Evolutionary conservation across 2,888 invertebrate species (phyloP).

Genomic region (Trissolcus brochymenae): DNA sequence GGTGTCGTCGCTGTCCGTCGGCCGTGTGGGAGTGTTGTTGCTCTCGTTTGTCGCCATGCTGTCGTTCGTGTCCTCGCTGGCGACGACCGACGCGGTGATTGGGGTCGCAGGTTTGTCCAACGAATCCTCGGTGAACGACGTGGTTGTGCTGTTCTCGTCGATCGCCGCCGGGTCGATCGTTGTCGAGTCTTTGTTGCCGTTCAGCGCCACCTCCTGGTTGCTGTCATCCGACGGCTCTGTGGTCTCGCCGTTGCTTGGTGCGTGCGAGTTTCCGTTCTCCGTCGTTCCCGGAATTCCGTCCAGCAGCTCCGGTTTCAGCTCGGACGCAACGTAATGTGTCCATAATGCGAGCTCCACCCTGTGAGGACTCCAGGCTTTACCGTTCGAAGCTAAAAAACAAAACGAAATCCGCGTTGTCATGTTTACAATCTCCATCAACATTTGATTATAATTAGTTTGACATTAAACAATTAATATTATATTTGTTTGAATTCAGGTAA

Average conservation of each 20-base stretch:
- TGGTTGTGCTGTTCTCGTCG: conserved; percentile 84
- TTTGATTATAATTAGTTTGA: neutral
- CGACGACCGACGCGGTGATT: conserved; percentile 71
- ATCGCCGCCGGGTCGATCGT: conserved; percentile 79
- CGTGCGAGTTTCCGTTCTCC: conserved; percentile 77
- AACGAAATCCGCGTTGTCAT: neutral
- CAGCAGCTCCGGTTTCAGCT: conserved; percentile 89
- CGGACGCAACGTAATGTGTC: conserved; percentile 93
- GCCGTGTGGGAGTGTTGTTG: conserved; percentile 69
- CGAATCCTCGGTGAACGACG: conserved; percentile 87
- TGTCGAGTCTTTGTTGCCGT: conserved; percentile 75
- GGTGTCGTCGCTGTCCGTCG: conserved; percentile 72
- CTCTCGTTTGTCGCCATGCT: conserved; percentile 77
- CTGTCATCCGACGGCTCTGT: conserved; percentile 84
- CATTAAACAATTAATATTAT: too few species aligned
- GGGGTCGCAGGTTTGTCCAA: conserved; percentile 83
- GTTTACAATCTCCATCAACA: neutral
- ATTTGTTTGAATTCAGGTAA: too few species aligned
- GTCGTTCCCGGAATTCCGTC: conserved; percentile 81
- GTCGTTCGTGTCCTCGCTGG: conserved; percentile 79
- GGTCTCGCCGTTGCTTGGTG: conserved; percentile 69
- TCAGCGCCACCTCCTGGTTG: conserved; percentile 80
- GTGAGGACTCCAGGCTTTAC: conserved; percentile 79
- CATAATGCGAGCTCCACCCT: conserved; percentile 94
- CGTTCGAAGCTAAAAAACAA: conserved; percentile 72